Base-by-base conservation (phyloP, 1,140 invertebrate genomes). In the Tribolium madens region DNA sequence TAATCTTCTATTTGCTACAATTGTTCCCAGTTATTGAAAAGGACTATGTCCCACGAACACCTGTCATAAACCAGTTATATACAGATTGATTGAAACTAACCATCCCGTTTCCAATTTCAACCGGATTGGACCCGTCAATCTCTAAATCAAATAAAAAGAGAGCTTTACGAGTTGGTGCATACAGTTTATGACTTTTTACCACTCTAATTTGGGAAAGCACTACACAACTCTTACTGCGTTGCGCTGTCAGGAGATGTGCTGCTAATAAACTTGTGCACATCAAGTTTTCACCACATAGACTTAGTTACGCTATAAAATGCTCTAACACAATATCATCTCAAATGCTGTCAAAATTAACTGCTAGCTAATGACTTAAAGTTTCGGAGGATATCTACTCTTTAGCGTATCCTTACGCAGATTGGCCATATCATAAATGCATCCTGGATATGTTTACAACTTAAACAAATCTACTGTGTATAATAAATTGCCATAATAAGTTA, bases 301-400 rank as follows among this genome's bases (percentile, higher is more conserved):
- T 64, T 64, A 64, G 21, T 64, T 33, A 64, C 57, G 33, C 57
- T 42, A 33, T 64, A 64, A 64, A 14, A 64, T 64, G n/a, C n/a
- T 2, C 57, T 14, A 64, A 64, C 57, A 64, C 57, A 64, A 64
- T 64, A 64, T 64, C 21, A 64, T 64, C 17, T 64, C 21, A 64
- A 33, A 64, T 64, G 26, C 57, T 33, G 26, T 12, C 57, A 64
- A 13, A 64, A 64, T 64, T 64, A 64, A 64, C 57, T 33, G 57
- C 26, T 13, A 26, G 57, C 12, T 64, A 64, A 64, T 64, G 26
- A 31, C 21, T 64, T 64, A 33, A 64, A 64, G 57, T 33, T 64
- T 21, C 21, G 12, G 4, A 10, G 26, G 57, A 64, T 64, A n/a
- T n/a, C n/a, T n/a, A 26, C 17, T 12, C 9, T 26, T 18, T 12